Conservation (phyloP, 2,113 vertebrate species). For the Leptosomus discolor region DNA sequence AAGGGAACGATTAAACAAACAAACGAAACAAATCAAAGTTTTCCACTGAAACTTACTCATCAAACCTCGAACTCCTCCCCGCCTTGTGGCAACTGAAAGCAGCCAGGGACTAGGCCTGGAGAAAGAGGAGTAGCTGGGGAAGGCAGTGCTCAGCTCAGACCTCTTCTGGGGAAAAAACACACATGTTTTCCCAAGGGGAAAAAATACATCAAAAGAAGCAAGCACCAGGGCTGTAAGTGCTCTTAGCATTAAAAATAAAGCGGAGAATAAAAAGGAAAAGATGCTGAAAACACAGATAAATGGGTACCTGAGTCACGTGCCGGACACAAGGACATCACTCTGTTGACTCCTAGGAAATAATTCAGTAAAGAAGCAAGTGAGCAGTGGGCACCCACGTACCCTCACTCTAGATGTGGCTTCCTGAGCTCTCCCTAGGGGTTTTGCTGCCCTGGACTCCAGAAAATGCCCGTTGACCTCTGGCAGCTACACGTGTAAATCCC, state of each 20-base stretch:
- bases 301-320: neutral
- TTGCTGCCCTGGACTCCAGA: neutral
- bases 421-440: neutral
- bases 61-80: neutral
- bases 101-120: accelerated
- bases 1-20: neutral
- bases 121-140: neutral
- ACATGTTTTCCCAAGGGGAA: neutral
- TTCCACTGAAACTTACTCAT: neutral
- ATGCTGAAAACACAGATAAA: neutral
- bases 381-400: neutral
- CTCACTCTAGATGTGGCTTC: neutral
- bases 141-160: neutral
- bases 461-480: neutral
- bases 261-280: neutral
- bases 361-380: neutral
- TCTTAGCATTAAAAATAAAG: neutral
- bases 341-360: neutral
- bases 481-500: accelerated
- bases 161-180: neutral
- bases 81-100: neutral
- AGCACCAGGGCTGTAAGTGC: neutral
- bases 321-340: neutral
- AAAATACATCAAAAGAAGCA: neutral
- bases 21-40: neutral